Evolutionary conservation across 2,797 vertebrate species (phyloP).

Genomic region (Eulemur rubriventer): DNA sequence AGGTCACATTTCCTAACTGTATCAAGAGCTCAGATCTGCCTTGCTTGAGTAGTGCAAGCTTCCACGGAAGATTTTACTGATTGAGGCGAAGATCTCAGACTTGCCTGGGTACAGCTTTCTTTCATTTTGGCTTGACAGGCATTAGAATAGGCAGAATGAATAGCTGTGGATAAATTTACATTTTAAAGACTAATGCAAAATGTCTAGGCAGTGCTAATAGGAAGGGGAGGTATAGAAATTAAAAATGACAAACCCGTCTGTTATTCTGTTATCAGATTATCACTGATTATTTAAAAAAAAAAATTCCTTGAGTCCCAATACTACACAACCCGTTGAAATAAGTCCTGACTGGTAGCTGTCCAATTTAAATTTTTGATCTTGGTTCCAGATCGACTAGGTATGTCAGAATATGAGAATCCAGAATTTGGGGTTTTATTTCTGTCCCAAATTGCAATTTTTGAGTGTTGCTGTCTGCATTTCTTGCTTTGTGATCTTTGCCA

Average conservation of each 20-base stretch:
- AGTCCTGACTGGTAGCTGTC: conserved; percentile 1
- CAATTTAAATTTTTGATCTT: conserved; percentile 34
- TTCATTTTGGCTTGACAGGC: conserved; percentile 77
- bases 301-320: conserved; percentile 8
- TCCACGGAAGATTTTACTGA: conserved; percentile 77
- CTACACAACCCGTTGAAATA: neutral
- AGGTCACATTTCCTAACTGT: conserved; percentile 85
- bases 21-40: conserved; percentile 80
- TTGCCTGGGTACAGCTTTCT: conserved; percentile 56
- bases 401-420: conserved; percentile 23
- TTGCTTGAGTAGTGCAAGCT: conserved; percentile 80
- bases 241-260: conserved; percentile 64
- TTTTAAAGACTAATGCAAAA: conserved; percentile 72
- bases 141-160: conserved; percentile 65
- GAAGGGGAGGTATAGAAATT: conserved; percentile 54
- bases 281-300: conserved; percentile 38
- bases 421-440: conserved; percentile 51
- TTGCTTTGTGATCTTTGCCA: conserved; percentile 54
- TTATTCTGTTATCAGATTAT: conserved; percentile 64
- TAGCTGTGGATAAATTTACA: conserved; percentile 71
- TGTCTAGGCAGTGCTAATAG: conserved; percentile 5
- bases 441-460: neutral
- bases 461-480: conserved; percentile 44
- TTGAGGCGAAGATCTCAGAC: conserved; percentile 68
- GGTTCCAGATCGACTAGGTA: neutral